A percentile compares a stretch with the other conserved stretches of the same genome.
These are phyloP conservation scores for Orchesella flavescens DNA, from an alignment of 2,888 invertebrate genomes.

Conservation along the genomic window DNA sequence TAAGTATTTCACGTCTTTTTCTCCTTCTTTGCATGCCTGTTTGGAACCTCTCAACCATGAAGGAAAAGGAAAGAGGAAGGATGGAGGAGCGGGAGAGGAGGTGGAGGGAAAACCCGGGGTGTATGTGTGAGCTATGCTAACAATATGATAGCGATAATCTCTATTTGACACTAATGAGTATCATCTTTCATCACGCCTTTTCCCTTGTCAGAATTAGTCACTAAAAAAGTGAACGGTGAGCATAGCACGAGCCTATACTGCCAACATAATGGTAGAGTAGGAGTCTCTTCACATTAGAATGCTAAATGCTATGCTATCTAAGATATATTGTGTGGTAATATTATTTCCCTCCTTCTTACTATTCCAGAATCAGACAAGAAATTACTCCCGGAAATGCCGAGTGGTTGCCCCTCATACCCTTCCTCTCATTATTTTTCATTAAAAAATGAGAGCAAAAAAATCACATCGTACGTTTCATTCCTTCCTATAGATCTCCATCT, in stretches of 20 bases:
- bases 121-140: no score
- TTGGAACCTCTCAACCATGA: conserved; percentile 17
- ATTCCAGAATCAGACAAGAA: no score
- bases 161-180: conserved; percentile 66
- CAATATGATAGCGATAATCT: conserved; percentile 55
- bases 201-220: conserved; percentile 53
- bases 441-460: not conserved
- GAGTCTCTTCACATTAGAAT: no score
- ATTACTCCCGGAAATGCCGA: not conserved
- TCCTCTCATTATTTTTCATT: not conserved
- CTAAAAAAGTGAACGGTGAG: conserved; percentile 26
- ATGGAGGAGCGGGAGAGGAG: not conserved
- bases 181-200: conserved; percentile 64
- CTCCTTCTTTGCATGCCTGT: conserved; percentile 7
- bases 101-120: no score
- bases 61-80: conserved; percentile 5
- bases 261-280: no score
- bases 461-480: no score
- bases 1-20: not conserved
- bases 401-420: not conserved
- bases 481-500: no score
- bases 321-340: no score
- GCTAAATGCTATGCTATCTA: no score
- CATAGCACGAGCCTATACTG: not conserved
- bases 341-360: no score